Evolutionary conservation across 2,113 vertebrate genomes (phyloP), one percentile per base, ranked within the genome.

Genomic region (human): DNA sequence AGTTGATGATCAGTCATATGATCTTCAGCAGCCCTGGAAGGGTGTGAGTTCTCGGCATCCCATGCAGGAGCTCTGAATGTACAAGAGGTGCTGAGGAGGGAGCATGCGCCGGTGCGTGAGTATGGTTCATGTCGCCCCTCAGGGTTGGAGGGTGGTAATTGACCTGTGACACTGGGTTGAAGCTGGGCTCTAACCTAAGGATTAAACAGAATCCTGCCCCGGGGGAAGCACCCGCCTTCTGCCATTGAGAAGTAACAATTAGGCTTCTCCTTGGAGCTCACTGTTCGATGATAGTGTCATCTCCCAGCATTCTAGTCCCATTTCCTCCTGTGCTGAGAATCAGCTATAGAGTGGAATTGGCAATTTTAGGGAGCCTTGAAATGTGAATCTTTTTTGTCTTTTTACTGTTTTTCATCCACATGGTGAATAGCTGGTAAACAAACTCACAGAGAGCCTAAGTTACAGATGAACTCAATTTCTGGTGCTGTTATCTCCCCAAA

Each of bases 311-410:
- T 55, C 32, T 45, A 81, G 55, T 72, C 30, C 32, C n/a, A 11
- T 78, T 88, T 89, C 55, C 66, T 73, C 6, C 40, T 89, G 78
- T 40, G 72, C 78, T 55, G n/a, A 93, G 78, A 86, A 83, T 73
- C 38, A 2, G 40, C 79, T 35, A 8, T 10, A 35, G 27, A 91
- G 32, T 43, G 4, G n/a, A 43, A 89, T 0, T 84, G 50, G 75
- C 61, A 80, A 52, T 84, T 96, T 93, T 73, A 88, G 72, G 61
- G 72, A 80, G 38, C 38, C 96, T 73, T 86, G 38, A 90, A 91
- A 91, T 73, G 55, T 32, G 27, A 90, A 86, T 90, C 64, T 86
- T 84, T 78, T 43, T 61, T 85, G 52, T 22, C n/a, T 97, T 95
- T 66, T 92, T 87, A 40, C 45, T 93, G 12, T 83, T 95, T 94